Evolutionary conservation across 2,113 vertebrate species (phyloP).

Genomic region (Serilophus lunatus): DNA sequence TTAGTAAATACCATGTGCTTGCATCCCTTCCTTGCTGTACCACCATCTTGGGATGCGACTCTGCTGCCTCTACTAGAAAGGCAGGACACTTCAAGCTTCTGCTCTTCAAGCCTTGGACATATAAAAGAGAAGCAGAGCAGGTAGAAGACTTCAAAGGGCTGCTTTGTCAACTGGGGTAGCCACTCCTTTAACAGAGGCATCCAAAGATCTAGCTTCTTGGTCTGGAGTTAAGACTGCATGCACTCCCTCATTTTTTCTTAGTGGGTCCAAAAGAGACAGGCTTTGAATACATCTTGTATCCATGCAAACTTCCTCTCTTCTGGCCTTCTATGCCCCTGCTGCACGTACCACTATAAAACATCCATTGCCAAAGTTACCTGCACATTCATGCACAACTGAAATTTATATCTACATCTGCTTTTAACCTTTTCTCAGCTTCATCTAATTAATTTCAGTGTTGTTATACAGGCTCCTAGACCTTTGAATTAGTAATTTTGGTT

Average conservation of each 20-base stretch:
- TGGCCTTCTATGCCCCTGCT: not conserved
- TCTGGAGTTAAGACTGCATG: not conserved
- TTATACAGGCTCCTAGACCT: not conserved
- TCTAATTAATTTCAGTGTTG: not conserved
- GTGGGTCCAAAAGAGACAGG: not conserved
- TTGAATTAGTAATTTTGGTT: not conserved
- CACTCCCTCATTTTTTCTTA: not conserved
- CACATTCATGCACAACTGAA: not conserved
- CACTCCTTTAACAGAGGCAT: not conserved
- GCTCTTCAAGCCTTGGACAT: not conserved
- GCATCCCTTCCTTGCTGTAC: not conserved
- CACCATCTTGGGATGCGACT: not conserved
- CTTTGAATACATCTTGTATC: not conserved
- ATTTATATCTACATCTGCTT: not conserved
- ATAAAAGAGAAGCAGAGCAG: not conserved
- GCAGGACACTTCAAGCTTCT: not conserved
- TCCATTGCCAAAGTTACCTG: not conserved
- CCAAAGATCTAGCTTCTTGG: not conserved
- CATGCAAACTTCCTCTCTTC: not conserved
- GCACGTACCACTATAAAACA: not conserved
- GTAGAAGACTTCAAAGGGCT: not conserved
- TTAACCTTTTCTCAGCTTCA: not conserved
- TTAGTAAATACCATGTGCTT: not conserved
- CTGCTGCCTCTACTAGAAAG: not conserved
- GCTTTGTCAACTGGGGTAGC: not conserved